Base-by-base conservation (phyloP, 2,888 invertebrate genomes). In the Apodemia hepburni region DNA sequence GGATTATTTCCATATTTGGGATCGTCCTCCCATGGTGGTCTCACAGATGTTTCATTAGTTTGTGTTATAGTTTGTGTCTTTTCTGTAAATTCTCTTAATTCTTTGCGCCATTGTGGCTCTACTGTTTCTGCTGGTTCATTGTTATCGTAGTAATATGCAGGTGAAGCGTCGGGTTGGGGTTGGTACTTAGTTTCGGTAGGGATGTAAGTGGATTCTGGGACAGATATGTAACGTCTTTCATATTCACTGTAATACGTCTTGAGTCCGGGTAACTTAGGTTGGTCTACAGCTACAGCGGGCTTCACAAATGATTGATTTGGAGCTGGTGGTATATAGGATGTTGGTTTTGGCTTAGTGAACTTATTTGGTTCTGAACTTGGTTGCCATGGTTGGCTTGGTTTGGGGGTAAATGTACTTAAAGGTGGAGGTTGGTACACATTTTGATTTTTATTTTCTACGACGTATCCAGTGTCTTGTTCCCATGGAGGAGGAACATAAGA, bases 231-330 rank as follows among this genome's bases (percentile, higher is more conserved):
- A 61, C 91, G 85, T 66, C 91, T 81, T 73, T 91, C 91, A 66
- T 91, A 91, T 74, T 91, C 91, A 66, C 91, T 91, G 68, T 91
- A 91, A 65, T 91, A 91, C 0, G 90, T 91, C 72, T 89, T 91
- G 63, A 88, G 85, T 2, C 91, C 91, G 29, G 87, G 79, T 22
- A 77, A 67, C 64, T 75, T 82, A 1, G 84, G 81, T 51, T 79
- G 77, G 61, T 86, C 86, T 3, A 65, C 65, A 49, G 71, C 69
- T 49, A 73, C 77, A 1, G 79, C 84, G 6, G 84, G 73, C 62
- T 79, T 86, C 0, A 91, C 91, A 65, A 91, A 91, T 2, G 91
- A 91, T 66, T 90, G 89, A 66, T 91, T 91, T 1, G 91, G 91
- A 62, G 90, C 88, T 47, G 91, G 91, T 33, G 91, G 91, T 70